Conservation (phyloP, 2,888 invertebrate species). For the Agapetus fuscipes region DNA sequence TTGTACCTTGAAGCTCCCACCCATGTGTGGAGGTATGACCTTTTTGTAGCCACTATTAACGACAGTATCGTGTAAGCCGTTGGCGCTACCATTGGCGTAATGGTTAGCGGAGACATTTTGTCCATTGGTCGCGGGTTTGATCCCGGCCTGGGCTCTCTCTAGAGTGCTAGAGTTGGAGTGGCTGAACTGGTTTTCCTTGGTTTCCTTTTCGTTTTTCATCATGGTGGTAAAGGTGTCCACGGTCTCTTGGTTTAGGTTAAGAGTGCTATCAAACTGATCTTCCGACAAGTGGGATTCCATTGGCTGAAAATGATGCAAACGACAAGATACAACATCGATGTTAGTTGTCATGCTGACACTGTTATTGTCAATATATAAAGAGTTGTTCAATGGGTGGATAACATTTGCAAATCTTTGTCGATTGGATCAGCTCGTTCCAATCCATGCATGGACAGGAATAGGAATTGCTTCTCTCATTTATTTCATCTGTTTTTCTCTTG, state of each 20-base stretch:
- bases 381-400: too few species aligned
- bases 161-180: not conserved
- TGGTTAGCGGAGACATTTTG: slow-evolving; percentile 22
- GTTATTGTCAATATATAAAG: not conserved
- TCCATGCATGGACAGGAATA: too few species aligned
- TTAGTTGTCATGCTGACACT: slow-evolving; percentile 23
- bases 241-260: slow-evolving; percentile 16
- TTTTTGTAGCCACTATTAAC: slow-evolving; percentile 21
- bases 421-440: too few species aligned
- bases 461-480: too few species aligned
- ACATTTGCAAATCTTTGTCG: too few species aligned
- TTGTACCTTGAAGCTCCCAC: slow-evolving; percentile 26
- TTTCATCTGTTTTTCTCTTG: too few species aligned
- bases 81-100: slow-evolving; percentile 18
- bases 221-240: slow-evolving; percentile 18
- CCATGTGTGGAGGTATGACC: slow-evolving; percentile 27
- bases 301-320: slow-evolving; percentile 25
- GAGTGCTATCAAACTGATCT: slow-evolving; percentile 13
- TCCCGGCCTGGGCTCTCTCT: slow-evolving; percentile 2
- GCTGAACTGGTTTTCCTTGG: not conserved
- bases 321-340: slow-evolving; percentile 22
- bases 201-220: slow-evolving; percentile 11
- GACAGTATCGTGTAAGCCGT: not conserved
- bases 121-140: slow-evolving; percentile 9
- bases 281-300: slow-evolving; percentile 15